Percentiles rank a stretch among this genome's conserved stretches.
Conservation (phyloP, 2,797 vertebrate species). For the Potorous gilbertii region DNA sequence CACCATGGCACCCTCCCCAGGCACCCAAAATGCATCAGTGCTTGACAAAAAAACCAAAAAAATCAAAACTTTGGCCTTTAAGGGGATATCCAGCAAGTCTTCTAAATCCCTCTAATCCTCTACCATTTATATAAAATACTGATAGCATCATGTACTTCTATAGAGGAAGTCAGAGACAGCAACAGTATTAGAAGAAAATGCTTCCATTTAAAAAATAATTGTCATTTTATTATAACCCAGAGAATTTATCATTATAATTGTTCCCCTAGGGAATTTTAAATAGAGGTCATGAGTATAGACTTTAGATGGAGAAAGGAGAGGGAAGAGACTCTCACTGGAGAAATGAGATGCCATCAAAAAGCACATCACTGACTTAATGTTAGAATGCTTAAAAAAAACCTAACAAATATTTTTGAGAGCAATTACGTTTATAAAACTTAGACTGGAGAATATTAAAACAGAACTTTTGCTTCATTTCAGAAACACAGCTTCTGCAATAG, state of each 20-base stretch:
- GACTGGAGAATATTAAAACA: not conserved
- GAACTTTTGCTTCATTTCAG: not conserved
- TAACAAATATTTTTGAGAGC: not conserved
- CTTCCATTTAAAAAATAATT: not conserved
- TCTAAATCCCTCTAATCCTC: constrained; percentile 34
- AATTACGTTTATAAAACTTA: not conserved
- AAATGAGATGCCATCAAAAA: not conserved
- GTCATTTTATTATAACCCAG: not conserved
- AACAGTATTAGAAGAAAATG: not conserved
- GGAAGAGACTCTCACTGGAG: not conserved
- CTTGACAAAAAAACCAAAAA: constrained; percentile 4
- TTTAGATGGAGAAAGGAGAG: not conserved
- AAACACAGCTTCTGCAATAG: not conserved
- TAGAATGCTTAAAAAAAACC: not conserved
- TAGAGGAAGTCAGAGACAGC: not conserved
- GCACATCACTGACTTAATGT: not conserved
- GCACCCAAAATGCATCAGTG: constrained; percentile 54
- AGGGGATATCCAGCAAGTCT: not conserved
- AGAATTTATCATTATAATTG: not conserved
- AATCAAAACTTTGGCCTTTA: constrained; percentile 33
- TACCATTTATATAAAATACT: constrained; percentile 42
- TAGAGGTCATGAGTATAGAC: not conserved
- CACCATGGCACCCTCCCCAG: constrained; percentile 43
- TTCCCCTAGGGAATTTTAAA: not conserved
- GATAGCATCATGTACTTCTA: not conserved